Base-by-base conservation (phyloP, 2,888 invertebrate genomes). In the Ennomos fuscantarius region DNA sequence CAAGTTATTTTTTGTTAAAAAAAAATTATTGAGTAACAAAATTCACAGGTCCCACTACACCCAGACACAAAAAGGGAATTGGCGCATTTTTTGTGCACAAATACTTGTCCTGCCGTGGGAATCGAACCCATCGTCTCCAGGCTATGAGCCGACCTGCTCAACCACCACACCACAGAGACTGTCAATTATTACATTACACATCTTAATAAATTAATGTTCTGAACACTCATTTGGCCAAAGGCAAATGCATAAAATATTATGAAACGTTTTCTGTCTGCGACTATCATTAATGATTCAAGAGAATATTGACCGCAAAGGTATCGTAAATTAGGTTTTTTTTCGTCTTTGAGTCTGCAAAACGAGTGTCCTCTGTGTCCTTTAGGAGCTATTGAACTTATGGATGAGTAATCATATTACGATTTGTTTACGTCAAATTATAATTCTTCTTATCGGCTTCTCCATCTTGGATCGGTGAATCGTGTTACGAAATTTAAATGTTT, bases 281-380 rank as follows among this genome's bases (percentile, higher is more conserved):
- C 33, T 33, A 47, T 36, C 39, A 8, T 40, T 10, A 39, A 49
- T 15, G 39, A 33, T 31, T 39, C 10, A 24, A 24, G 24, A 24
- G 64, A 51, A 50, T 60, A 43, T 62, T 67, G 63, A 74, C 71
- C 71, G 68, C 54, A 35, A 31, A 52, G 65, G 52, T 63, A 55
- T 62, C 69, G 69, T 72, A 76, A 24, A 24, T 73, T 63, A 55
- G 63, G 68, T 70, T 69, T 68, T 76, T 73, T 76, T 73, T 24
- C 5, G 79, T 68, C 64, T 61, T 57, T 69, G 65, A 72, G 53
- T 70, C 68, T 75, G 74, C 76, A 81, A 79, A 76, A 77, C 74
- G 67, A 62, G 55, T 67, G 70, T 71, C 69, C 69, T 63, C 50
- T 45, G 53, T 53, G 68, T 68, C 73, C 72, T 71, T 69, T 63